phyloP scores from a whole-genome alignment of 2,113 vertebrate genomes.

The Hemiprocne comata region DNA sequence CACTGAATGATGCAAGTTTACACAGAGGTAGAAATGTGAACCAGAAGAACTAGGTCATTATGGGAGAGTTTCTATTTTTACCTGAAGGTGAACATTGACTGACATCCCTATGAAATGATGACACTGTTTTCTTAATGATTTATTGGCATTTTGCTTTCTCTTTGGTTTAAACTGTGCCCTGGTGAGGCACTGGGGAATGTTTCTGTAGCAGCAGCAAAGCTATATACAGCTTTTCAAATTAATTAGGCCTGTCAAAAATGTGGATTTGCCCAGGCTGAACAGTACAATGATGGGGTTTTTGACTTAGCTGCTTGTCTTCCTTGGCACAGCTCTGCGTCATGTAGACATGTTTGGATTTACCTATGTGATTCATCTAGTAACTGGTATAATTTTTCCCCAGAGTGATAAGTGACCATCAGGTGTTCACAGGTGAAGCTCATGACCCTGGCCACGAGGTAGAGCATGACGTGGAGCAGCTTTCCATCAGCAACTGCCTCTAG shows the following conservation, averaged over 20 bases:
- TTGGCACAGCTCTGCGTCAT: neutral
- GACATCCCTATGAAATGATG: neutral
- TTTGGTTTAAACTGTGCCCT: neutral
- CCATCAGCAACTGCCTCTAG: neutral
- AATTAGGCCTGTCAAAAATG: neutral
- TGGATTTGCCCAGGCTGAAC: neutral
- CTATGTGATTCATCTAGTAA: neutral
- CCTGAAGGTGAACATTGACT: neutral
- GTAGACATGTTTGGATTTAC: neutral
- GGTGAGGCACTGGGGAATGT: neutral
- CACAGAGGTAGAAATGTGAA: neutral
- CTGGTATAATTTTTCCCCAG: neutral
- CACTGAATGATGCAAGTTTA: neutral
- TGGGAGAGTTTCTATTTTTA: conserved; percentile 4
- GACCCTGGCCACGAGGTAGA: neutral
- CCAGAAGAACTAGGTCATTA: neutral
- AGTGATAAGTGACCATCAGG: neutral
- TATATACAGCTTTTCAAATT: neutral
- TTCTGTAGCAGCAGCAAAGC: neutral
- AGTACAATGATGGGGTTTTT: neutral
- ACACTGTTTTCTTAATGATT: neutral
- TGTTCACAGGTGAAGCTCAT: neutral
- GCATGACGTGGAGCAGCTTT: neutral
- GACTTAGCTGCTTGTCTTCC: neutral
- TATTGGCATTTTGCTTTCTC: neutral